These are phyloP conservation scores for Dipodomys ordii DNA, from an alignment of 2,113 vertebrate species.

Conservation along the genomic window DNA sequence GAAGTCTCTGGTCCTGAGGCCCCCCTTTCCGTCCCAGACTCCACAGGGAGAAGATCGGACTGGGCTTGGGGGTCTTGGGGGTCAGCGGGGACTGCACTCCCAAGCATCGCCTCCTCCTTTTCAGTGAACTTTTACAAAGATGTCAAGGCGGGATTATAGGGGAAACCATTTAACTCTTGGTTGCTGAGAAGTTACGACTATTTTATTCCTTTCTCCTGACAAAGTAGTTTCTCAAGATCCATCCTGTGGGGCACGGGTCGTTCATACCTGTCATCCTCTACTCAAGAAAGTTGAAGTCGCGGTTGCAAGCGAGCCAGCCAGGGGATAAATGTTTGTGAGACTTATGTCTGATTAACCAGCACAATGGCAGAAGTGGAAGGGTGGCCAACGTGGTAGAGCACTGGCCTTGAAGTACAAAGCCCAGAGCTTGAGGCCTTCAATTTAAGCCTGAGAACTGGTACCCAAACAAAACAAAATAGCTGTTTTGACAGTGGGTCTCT, in stretches of 20 bases:
- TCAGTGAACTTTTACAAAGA: not conserved
- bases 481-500: not conserved
- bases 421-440: too few relatives aligned
- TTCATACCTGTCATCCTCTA: too few relatives aligned
- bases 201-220: not conserved
- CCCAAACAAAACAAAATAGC: not conserved
- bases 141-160: not conserved
- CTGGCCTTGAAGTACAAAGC: too few relatives aligned
- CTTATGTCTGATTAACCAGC: not conserved
- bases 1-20: too few relatives aligned
- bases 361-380: too few relatives aligned
- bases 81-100: not conserved
- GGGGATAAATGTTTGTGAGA: too few relatives aligned
- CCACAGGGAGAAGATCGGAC: not conserved
- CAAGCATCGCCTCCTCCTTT: not conserved
- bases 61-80: not conserved
- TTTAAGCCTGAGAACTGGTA: too few relatives aligned
- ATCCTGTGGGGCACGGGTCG: not conserved
- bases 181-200: not conserved
- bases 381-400: too few relatives aligned
- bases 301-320: too few relatives aligned
- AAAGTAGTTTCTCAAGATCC: not conserved
- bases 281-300: too few relatives aligned
- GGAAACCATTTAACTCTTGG: conserved; percentile 44
- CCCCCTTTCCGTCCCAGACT: too few relatives aligned